Evolutionary conservation across 2,797 vertebrate genomes (phyloP).

Genomic region (Molossus alvarezi): DNA sequence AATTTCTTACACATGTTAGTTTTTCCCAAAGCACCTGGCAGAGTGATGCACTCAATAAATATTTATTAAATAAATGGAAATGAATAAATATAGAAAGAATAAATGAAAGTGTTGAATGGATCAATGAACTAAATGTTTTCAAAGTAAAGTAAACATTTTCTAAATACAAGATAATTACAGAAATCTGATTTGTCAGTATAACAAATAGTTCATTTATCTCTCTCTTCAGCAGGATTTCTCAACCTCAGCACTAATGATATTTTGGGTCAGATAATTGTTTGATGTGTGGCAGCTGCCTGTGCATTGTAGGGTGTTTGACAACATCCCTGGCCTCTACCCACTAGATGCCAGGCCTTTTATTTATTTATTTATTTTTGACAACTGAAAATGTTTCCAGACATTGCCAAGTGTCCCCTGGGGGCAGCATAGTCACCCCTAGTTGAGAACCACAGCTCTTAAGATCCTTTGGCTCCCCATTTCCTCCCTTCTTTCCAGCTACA

Average conservation of each 20-base stretch:
- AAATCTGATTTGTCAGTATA: background rate
- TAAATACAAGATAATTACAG: conserved; percentile 14
- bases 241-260: background rate
- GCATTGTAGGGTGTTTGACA: conserved; percentile 2
- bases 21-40: conserved; percentile 54
- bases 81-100: conserved; percentile 43
- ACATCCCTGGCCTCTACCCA: background rate
- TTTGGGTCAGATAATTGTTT: conserved; percentile 10
- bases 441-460: background rate
- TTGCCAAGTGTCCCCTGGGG: background rate
- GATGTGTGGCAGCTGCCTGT: background rate
- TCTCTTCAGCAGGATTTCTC: conserved; percentile 60
- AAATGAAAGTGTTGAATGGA: conserved; percentile 26
- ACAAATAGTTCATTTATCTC: background rate
- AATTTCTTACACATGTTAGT: conserved; percentile 52
- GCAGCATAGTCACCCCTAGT: background rate
- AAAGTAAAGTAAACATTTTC: conserved; percentile 29
- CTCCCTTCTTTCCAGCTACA: conserved; percentile 80
- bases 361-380: background rate
- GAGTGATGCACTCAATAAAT: conserved; percentile 26
- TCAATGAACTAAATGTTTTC: conserved; percentile 59
- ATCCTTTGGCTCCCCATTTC: conserved; percentile 25
- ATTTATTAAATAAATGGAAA: conserved; percentile 62
- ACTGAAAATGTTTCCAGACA: background rate
- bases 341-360: background rate